Base-by-base conservation (phyloP, 2,797 vertebrate genomes). In the Loris lydekkerianus region DNA sequence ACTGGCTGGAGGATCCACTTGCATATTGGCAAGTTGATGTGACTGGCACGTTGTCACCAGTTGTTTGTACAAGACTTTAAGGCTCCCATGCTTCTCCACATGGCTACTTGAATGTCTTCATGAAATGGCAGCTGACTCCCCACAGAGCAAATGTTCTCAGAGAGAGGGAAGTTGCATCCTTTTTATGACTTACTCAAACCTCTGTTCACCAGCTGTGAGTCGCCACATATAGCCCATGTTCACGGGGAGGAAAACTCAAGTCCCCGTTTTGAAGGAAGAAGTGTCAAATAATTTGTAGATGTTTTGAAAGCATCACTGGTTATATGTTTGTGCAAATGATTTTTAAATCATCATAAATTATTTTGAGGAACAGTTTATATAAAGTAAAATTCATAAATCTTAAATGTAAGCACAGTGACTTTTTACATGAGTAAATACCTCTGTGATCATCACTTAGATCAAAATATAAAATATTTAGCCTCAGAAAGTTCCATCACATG, bases 351-450 rank as follows among this genome's bases (percentile, higher is more conserved):
- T 77, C 87, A 40, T 63, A 73, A 53, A 15, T 69, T 91, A 46
- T 69, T 80, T 76, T 61, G 49, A 80, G 53, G 40, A 80, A 72
- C 5, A 67, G 34, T 84, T 83, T 83, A 34, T 60, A 23, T 4
- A 83, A 93, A 87, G 17, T 78, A 83, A 87, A 91, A 43, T 76
- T 86, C 21, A 73, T 40, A 83, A 34, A 70, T 63, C 69, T 89
- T 49, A 83, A 86, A 9, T 40, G 10, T 76, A 72, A 76, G 61
- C 25, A 72, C n/a, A 86, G 34, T 89, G 29, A 65, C 14, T 69
- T 69, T 86, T 81, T 91, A 84, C n/a, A 25, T 77, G 34, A 43
- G 25, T 75, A 69, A 67, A 37, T 40, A 46, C 67, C n/a, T 81
- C 5, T 25, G 2, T 23, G 29, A 65, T 5, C 17, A 94, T 18